A percentile compares a stretch with the other conserved stretches of the same genome.
phyloP scores from a whole-genome alignment of 2,797 vertebrate genomes.

The Platalea minor region DNA sequence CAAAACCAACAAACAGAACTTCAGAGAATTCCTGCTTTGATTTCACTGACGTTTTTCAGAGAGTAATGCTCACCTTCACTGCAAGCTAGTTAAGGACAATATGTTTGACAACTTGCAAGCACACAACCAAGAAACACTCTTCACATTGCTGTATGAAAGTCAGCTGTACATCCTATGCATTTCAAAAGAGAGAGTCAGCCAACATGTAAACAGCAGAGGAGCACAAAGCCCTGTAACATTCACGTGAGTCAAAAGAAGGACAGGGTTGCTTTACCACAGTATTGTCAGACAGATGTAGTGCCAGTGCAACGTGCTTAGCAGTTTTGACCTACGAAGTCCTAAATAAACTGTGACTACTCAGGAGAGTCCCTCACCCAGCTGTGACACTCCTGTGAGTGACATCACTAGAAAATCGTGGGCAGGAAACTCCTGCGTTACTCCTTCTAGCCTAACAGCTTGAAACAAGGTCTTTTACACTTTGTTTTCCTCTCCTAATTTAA shows the following conservation, averaged over 20 bases:
- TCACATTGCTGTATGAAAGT: neutral
- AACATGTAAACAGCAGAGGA: neutral
- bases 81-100: neutral
- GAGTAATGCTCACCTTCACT: neutral
- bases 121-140: neutral
- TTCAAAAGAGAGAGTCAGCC: neutral
- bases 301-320: neutral
- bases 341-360: neutral
- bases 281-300: neutral
- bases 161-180: neutral
- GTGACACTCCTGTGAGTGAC: neutral
- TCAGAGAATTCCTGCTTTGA: neutral
- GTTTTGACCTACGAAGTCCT: neutral
- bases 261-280: neutral
- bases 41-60: neutral
- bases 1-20: neutral
- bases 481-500: neutral
- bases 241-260: neutral
- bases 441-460: neutral
- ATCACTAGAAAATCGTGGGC: neutral
- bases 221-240: neutral
- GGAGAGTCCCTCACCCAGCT: neutral
- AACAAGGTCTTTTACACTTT: neutral
- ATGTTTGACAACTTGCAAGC: neutral
- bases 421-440: neutral